Conservation (phyloP, 1,140 invertebrate genomes). For the Eurytemora carolleeae region DNA sequence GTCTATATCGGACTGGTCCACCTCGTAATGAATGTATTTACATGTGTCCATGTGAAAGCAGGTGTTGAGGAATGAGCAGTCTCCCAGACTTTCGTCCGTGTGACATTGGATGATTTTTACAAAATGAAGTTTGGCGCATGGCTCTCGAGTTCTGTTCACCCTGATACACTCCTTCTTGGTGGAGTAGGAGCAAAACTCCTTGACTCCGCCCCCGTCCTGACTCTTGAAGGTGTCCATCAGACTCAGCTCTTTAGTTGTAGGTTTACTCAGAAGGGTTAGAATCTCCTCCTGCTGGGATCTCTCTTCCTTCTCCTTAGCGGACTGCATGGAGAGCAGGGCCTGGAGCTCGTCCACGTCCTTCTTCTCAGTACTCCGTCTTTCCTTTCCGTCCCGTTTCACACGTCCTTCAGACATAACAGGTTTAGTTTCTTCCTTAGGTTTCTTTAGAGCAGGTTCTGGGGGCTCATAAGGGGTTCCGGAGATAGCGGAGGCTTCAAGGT, state of each 20-base stretch:
- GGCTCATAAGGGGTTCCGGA: neutral
- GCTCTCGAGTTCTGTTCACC: slow-evolving; percentile 32
- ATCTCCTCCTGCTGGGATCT: slow-evolving; percentile 93
- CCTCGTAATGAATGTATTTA: slow-evolving; percentile 90
- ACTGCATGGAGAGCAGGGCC: slow-evolving; percentile 76
- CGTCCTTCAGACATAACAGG: neutral
- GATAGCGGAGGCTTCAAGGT: neutral
- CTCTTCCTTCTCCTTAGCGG: slow-evolving; percentile 78
- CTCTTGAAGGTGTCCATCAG: slow-evolving; percentile 83
- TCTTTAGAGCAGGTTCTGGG: neutral
- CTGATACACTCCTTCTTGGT: slow-evolving; percentile 70
- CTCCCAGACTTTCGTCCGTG: slow-evolving; percentile 83
- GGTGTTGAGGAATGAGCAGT: slow-evolving; percentile 93
- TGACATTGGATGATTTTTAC: slow-evolving; percentile 92
- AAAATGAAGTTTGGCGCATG: slow-evolving; percentile 82
- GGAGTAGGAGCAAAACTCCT: slow-evolving; percentile 85
- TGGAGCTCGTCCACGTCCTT: slow-evolving; percentile 24
- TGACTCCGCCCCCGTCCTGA: slow-evolving; percentile 60
- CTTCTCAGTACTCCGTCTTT: neutral
- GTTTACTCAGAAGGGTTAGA: slow-evolving; percentile 73
- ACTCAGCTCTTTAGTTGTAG: slow-evolving; percentile 82
- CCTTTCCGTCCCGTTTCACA: neutral
- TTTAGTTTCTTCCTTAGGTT: neutral
- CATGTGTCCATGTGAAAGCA: slow-evolving; percentile 98
- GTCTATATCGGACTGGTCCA: slow-evolving; percentile 33